Percentiles rank a stretch among this genome's conserved stretches.
Evolutionary conservation across 2,797 vertebrate species (phyloP).

Genomic region (Xenentodon cancila): DNA sequence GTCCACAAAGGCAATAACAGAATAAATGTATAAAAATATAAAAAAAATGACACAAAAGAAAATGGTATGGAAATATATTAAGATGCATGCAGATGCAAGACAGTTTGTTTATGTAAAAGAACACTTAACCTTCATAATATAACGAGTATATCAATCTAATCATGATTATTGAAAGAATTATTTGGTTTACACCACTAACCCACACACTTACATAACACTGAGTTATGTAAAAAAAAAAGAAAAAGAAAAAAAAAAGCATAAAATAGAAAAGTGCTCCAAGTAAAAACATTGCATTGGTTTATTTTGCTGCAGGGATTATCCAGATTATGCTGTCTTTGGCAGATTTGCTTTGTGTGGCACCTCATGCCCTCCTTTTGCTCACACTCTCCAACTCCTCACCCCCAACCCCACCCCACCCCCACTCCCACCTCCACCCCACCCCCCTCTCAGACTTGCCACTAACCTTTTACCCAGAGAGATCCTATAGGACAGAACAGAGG

Average conservation of each 20-base stretch:
- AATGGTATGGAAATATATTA: too few relatives aligned
- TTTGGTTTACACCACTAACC: too few relatives aligned
- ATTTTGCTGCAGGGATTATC: conserved; percentile 25
- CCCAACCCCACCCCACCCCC: conserved; percentile 1
- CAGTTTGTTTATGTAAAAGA: too few relatives aligned
- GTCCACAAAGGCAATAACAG: too few relatives aligned
- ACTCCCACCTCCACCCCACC: not conserved
- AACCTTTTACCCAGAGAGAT: conserved; percentile 81
- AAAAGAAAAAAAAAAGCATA: not conserved
- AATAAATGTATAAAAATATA: too few relatives aligned
- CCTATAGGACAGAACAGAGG: conserved; percentile 54
- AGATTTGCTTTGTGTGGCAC: conserved; percentile 20
- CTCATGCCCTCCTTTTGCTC: conserved; percentile 8
- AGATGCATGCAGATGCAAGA: too few relatives aligned
- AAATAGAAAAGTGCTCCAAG: not conserved
- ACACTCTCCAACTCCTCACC: conserved; percentile 19
- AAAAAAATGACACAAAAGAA: too few relatives aligned
- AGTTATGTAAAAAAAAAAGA: too few relatives aligned
- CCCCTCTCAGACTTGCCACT: conserved; percentile 38
- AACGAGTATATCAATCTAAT: too few relatives aligned
- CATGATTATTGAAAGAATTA: too few relatives aligned
- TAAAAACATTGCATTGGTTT: not conserved
- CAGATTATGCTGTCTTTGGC: not conserved
- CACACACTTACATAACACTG: too few relatives aligned
- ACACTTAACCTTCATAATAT: too few relatives aligned